phyloP scores from a whole-genome alignment of 2,797 vertebrate species.

The Sebastes minor region DNA sequence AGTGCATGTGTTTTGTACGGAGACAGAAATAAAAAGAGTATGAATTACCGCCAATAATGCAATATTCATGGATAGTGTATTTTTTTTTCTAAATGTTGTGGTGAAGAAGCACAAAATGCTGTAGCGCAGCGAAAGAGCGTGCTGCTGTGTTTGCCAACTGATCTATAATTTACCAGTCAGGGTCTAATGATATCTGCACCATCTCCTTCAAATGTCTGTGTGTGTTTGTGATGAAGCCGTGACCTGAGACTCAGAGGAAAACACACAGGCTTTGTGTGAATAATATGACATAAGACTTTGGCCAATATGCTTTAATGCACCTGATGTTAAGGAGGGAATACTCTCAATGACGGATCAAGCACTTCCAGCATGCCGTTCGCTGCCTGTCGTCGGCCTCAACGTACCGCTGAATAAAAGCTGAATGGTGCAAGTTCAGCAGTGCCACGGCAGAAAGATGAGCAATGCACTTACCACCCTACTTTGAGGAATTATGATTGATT shows the following conservation, averaged over 20 bases:
- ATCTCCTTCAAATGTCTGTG: conserved; percentile 1
- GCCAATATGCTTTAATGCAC: conserved; percentile 1
- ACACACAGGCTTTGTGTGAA: neutral
- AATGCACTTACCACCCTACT: conserved; percentile 39
- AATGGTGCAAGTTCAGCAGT: conserved; percentile 37
- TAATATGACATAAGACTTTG: neutral
- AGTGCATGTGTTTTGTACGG: neutral
- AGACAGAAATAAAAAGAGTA: conserved; percentile 6
- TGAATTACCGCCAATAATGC: conserved; percentile 6
- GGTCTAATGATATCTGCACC: conserved; percentile 26
- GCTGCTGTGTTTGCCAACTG: conserved; percentile 7
- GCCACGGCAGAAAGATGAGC: conserved; percentile 47
- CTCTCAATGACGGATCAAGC: conserved; percentile 8
- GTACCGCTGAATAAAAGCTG: conserved; percentile 23
- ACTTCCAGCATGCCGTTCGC: neutral
- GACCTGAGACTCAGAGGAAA: neutral
- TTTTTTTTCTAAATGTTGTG: conserved; percentile 11
- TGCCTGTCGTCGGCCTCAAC: neutral
- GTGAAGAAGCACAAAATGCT: conserved; percentile 11
- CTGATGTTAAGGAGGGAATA: neutral
- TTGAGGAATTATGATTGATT: conserved; percentile 70
- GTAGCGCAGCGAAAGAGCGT: neutral
- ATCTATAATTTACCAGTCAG: conserved; percentile 49
- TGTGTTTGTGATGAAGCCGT: neutral
- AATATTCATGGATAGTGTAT: conserved; percentile 38